These are phyloP conservation scores for Orycteropus afer DNA, from an alignment of 2,113 vertebrate genomes.

Conservation along the genomic window DNA sequence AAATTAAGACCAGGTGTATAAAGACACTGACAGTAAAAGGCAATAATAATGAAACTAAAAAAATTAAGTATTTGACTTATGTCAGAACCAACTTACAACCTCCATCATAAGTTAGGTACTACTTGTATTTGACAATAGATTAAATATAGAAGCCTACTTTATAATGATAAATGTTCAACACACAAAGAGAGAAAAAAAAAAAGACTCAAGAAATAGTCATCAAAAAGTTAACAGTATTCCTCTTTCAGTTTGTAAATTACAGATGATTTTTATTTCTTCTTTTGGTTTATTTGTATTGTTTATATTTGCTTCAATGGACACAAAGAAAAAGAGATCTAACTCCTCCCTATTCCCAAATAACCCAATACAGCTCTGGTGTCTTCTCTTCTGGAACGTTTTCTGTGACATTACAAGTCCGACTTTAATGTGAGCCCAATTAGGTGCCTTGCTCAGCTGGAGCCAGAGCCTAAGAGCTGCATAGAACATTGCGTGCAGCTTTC, in stretches of 20 bases:
- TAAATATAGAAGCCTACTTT: background rate
- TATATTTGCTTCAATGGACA: background rate
- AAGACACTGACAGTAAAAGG: too few species aligned
- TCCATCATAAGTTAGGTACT: background rate
- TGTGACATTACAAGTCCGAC: background rate
- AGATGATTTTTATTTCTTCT: background rate
- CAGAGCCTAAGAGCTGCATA: background rate
- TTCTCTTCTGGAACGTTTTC: background rate
- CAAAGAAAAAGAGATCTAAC: background rate
- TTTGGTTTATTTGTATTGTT: background rate
- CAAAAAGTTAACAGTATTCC: background rate
- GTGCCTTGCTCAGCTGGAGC: background rate
- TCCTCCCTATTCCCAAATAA: slow-evolving; percentile 7
- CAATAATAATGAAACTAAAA: too few species aligned
- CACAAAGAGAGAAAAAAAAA: background rate
- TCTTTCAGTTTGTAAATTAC: background rate
- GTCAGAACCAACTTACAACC: too few species aligned
- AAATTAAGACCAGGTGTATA: too few species aligned
- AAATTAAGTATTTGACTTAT: too few species aligned
- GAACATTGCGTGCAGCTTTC: background rate
- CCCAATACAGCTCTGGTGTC: background rate
- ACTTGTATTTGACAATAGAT: background rate
- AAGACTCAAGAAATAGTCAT: background rate
- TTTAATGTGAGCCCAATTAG: background rate
- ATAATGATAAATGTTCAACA: background rate